Evolutionary conservation across 1,140 invertebrate species (phyloP).

Genomic region (Battus philenor): DNA sequence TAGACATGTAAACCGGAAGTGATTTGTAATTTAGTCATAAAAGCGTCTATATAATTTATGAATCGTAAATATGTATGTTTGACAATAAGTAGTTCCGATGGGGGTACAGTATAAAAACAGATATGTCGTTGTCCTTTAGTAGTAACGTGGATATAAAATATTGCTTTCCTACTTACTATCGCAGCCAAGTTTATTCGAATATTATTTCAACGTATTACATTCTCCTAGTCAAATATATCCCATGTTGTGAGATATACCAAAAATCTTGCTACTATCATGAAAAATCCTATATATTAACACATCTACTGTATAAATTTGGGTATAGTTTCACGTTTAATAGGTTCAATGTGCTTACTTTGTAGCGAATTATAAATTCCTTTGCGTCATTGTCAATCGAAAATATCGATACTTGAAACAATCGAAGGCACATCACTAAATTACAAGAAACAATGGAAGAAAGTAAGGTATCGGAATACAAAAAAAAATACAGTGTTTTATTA

Average conservation of each 20-base stretch:
- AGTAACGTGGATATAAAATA: slow-evolving; percentile 58
- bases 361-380: slow-evolving; percentile 58
- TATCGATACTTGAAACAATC: slow-evolving; percentile 16
- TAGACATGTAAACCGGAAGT: neutral
- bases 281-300: slow-evolving; percentile 50
- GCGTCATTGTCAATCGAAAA: slow-evolving; percentile 39
- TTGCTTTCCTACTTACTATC: slow-evolving; percentile 64
- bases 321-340: slow-evolving; percentile 36
- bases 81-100: slow-evolving; percentile 44
- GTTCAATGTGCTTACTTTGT: slow-evolving; percentile 42
- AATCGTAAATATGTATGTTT: slow-evolving; percentile 40
- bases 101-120: slow-evolving; percentile 62
- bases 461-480: no score
- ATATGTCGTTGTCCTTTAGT: slow-evolving; percentile 62
- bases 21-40: no score
- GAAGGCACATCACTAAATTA: slow-evolving; percentile 2
- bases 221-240: slow-evolving; percentile 37
- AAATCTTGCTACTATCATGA: slow-evolving; percentile 52
- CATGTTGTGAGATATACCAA: slow-evolving; percentile 31
- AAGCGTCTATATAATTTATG: slow-evolving; percentile 17
- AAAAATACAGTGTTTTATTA: no score
- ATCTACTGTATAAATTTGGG: slow-evolving; percentile 63
- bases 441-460: no score
- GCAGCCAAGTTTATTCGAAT: slow-evolving; percentile 45
- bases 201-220: slow-evolving; percentile 40